phyloP scores from a whole-genome alignment of 2,113 vertebrate genomes.

The Callipepla squamata region DNA sequence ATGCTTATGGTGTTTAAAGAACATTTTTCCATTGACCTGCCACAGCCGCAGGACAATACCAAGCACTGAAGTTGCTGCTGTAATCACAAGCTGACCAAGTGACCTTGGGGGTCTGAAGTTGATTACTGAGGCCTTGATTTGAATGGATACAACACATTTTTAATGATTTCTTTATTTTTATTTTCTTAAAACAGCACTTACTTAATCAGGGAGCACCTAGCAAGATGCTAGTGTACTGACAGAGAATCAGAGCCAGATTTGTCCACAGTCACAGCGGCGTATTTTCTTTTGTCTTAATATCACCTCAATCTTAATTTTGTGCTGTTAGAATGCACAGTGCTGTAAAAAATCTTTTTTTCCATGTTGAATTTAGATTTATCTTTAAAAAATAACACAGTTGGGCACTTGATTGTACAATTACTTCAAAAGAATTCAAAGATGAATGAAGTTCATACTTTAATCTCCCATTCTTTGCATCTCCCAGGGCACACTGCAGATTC shows the following conservation, averaged over 20 bases:
- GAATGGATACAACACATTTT: constrained; percentile 36
- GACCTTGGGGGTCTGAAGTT: constrained; percentile 80
- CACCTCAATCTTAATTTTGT: not conserved
- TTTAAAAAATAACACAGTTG: not conserved
- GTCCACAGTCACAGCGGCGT: not conserved
- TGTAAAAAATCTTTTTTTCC: not conserved
- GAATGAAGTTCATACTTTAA: not conserved
- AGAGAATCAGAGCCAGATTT: not conserved
- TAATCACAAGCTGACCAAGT: constrained; percentile 81
- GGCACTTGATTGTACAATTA: not conserved
- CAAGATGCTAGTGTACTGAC: not conserved
- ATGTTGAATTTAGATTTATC: not conserved
- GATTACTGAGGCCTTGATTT: constrained; percentile 70
- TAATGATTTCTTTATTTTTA: constrained; percentile 15
- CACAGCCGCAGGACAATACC: constrained; percentile 81
- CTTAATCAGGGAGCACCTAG: not conserved
- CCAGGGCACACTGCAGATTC: not conserved
- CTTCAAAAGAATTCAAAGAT: not conserved
- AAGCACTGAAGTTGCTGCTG: constrained; percentile 78
- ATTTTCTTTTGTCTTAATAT: not conserved
- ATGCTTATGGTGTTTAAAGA: constrained; percentile 85
- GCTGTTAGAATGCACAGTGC: not conserved
- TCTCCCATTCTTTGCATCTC: not conserved
- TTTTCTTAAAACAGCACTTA: constrained; percentile 43
- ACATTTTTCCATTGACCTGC: constrained; percentile 87